phyloP scores from a whole-genome alignment of 2,797 vertebrate species.

The Sebastes ruberrimus region DNA sequence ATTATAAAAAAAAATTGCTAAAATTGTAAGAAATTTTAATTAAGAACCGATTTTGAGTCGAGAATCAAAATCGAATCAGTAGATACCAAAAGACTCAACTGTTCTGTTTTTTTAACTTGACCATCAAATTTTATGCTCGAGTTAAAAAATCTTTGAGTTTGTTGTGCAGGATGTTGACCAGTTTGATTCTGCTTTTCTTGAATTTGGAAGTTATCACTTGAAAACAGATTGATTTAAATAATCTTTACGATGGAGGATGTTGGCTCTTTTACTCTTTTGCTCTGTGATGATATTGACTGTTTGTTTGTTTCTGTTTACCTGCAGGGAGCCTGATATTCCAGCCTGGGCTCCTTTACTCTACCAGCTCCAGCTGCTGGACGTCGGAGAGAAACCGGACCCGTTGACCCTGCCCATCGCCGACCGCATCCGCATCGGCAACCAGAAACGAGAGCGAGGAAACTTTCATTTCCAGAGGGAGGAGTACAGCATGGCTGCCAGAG shows the following conservation, averaged over 20 bases:
- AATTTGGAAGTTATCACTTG: neutral
- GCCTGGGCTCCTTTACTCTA: conserved; percentile 86
- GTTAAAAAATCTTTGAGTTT: neutral
- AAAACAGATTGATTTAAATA: conserved; percentile 6
- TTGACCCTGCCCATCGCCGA: conserved; percentile 76
- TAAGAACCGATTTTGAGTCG: too few relatives aligned
- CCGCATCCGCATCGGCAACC: conserved; percentile 85
- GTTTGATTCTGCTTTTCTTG: neutral
- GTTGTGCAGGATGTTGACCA: neutral
- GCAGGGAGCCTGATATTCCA: conserved; percentile 89
- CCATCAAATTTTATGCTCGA: neutral
- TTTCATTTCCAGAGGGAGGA: conserved; percentile 88
- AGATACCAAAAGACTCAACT: too few relatives aligned
- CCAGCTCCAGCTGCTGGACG: conserved; percentile 86
- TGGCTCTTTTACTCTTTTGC: neutral
- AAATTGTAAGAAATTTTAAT: too few relatives aligned
- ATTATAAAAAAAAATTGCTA: too few relatives aligned
- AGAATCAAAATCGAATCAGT: too few relatives aligned
- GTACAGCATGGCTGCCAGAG: conserved; percentile 80
- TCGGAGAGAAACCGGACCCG: conserved; percentile 81
- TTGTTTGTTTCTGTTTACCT: conserved; percentile 29
- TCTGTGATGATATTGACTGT: neutral
- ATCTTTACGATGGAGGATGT: neutral
- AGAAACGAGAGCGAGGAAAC: conserved; percentile 88
- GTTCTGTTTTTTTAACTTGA: neutral